Evolutionary conservation across 2,888 invertebrate genomes (phyloP).

Genomic region (Drosophila siamana): DNA sequence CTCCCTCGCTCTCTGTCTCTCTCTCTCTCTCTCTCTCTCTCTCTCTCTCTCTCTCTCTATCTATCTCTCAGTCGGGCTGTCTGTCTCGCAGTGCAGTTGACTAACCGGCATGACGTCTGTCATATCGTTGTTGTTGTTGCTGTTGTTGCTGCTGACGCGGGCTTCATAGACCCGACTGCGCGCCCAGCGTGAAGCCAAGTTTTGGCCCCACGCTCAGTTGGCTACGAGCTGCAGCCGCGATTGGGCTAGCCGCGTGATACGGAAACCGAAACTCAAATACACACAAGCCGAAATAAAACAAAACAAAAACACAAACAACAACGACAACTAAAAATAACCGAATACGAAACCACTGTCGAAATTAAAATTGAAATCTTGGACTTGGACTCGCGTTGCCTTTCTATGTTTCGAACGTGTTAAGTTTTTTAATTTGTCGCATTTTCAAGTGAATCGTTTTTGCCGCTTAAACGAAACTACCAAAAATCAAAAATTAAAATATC

Average conservation of each 20-base stretch:
- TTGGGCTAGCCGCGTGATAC: constrained; percentile 72
- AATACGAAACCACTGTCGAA: constrained; percentile 14
- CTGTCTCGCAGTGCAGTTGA: constrained; percentile 16
- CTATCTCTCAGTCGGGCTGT: background rate
- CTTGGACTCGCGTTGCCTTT: constrained; percentile 41
- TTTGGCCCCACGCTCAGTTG: constrained; percentile 64
- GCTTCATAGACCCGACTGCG: constrained; percentile 37
- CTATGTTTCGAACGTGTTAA: constrained; percentile 60
- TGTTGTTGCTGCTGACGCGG: constrained; percentile 24
- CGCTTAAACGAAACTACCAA: constrained; percentile 7
- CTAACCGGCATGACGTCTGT: constrained; percentile 51
- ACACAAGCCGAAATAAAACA: constrained; percentile 22
- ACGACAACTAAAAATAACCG: constrained; percentile 23
- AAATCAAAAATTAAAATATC: constrained; percentile 12
- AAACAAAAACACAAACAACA: constrained; percentile 23
- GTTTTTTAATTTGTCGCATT: constrained; percentile 44
- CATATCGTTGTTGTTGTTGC: constrained; percentile 20
- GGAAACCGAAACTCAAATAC: constrained; percentile 41
- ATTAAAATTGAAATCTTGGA: constrained; percentile 43
- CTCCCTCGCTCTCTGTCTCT: background rate
- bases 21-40: constrained; percentile 2
- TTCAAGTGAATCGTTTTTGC: constrained; percentile 35
- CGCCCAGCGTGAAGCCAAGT: constrained; percentile 41
- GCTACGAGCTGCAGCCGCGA: constrained; percentile 73
- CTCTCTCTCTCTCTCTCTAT: background rate